Evolutionary conservation across 2,797 vertebrate species (phyloP).

Genomic region (Alca torda): DNA sequence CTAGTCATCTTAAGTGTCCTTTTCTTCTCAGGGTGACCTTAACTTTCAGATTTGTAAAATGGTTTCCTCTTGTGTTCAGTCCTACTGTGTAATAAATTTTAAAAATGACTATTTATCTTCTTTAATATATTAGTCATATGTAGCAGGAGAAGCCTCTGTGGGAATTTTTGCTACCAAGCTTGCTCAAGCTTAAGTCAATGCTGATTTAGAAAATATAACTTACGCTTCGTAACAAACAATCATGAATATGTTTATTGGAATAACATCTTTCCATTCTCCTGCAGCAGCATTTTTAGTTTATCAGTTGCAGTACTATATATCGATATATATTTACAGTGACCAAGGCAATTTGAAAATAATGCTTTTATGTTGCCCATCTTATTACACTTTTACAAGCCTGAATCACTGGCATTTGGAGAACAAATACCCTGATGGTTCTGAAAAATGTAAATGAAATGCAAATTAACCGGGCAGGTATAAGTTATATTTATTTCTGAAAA

Average conservation of each 20-base stretch:
- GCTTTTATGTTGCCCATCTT: slow-evolving; percentile 16
- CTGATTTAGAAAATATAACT: slow-evolving; percentile 55
- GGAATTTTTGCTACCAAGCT: slow-evolving; percentile 33
- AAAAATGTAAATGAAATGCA: slow-evolving; percentile 46
- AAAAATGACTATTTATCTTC: slow-evolving; percentile 67
- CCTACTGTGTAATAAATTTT: slow-evolving; percentile 44
- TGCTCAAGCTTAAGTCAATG: slow-evolving; percentile 32
- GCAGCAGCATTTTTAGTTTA: neutral
- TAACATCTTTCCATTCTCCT: slow-evolving; percentile 13
- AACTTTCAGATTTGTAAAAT: slow-evolving; percentile 69
- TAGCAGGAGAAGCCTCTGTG: slow-evolving; percentile 23
- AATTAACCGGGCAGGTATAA: slow-evolving; percentile 12
- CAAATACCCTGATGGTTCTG: neutral
- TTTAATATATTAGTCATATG: slow-evolving; percentile 44
- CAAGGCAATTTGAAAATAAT: slow-evolving; percentile 36
- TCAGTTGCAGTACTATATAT: neutral
- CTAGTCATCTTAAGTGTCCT: slow-evolving; percentile 63
- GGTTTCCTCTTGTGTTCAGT: slow-evolving; percentile 60
- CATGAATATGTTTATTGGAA: slow-evolving; percentile 62
- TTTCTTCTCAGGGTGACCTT: slow-evolving; percentile 79
- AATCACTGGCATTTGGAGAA: slow-evolving; percentile 18
- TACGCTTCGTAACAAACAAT: slow-evolving; percentile 46
- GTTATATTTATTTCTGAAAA: slow-evolving; percentile 37
- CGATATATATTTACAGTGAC: slow-evolving; percentile 37
- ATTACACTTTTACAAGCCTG: slow-evolving; percentile 43